These are phyloP conservation scores for Caenorhabditis sp. DNA, from an alignment of 2,888 invertebrate genomes.

Conservation along the genomic window DNA sequence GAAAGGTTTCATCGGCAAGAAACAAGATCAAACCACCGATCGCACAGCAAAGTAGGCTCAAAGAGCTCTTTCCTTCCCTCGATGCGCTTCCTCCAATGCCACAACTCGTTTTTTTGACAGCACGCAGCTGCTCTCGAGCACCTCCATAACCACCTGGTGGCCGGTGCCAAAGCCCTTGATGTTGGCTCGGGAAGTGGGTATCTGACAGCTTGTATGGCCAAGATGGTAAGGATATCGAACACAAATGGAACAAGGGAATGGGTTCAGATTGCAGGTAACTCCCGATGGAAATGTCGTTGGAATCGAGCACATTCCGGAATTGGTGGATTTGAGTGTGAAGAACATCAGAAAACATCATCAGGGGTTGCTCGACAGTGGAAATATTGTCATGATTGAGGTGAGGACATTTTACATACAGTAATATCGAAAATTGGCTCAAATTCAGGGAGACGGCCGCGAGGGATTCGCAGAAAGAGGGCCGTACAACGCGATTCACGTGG, in stretches of 20 bases:
- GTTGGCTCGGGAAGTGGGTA: slow-evolving; percentile 97
- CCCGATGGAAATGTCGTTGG: slow-evolving; percentile 89
- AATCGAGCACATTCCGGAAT: slow-evolving; percentile 92
- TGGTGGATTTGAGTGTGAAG: slow-evolving; percentile 88
- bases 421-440: background rate
- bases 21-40: slow-evolving; percentile 4
- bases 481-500: slow-evolving; percentile 91
- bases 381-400: slow-evolving; percentile 84
- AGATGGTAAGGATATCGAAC: slow-evolving; percentile 86
- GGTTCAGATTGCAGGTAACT: slow-evolving; percentile 84
- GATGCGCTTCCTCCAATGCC: slow-evolving; percentile 29
- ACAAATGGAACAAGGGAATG: background rate
- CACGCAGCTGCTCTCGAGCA: slow-evolving; percentile 94
- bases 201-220: slow-evolving; percentile 92
- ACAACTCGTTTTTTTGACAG: slow-evolving; percentile 84
- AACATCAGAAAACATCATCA: slow-evolving; percentile 90
- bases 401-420: slow-evolving; percentile 10
- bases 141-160: slow-evolving; percentile 89
- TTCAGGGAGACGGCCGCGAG: slow-evolving; percentile 90
- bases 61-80: slow-evolving; percentile 24
- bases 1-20: background rate
- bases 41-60: slow-evolving; percentile 13
- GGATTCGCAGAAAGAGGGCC: slow-evolving; percentile 90
- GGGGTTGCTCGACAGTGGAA: slow-evolving; percentile 87
- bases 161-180: slow-evolving; percentile 89